These are phyloP conservation scores for Deilephila porcellus DNA, from an alignment of 2,888 invertebrate species.

Conservation along the genomic window DNA sequence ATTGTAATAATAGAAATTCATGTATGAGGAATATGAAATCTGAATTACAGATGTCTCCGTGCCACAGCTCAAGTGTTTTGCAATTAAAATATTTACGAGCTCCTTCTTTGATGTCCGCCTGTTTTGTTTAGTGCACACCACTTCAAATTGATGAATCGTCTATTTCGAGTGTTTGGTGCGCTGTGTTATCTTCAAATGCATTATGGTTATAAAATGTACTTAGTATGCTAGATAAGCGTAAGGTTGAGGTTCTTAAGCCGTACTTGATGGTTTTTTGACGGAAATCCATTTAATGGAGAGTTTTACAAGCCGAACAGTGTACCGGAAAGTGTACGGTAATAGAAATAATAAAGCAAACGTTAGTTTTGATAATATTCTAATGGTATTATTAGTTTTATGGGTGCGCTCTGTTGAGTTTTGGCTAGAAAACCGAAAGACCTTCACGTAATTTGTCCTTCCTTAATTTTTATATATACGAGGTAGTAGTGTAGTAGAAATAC, in stretches of 20 bases:
- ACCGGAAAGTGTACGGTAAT: background rate
- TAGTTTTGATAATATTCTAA: no score
- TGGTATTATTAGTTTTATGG: no score
- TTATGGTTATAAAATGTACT: slow-evolving; percentile 59
- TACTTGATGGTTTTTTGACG: background rate
- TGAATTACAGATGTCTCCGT: slow-evolving; percentile 46
- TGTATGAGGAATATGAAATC: slow-evolving; percentile 38
- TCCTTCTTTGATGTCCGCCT: slow-evolving; percentile 54
- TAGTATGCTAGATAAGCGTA: slow-evolving; percentile 39
- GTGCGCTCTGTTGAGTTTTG: no score
- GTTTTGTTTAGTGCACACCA: slow-evolving; percentile 50
- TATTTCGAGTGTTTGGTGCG: slow-evolving; percentile 60
- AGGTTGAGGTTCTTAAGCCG: slow-evolving; percentile 1
- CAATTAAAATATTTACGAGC: slow-evolving; percentile 68
- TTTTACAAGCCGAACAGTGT: background rate
- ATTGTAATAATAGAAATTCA: slow-evolving; percentile 41
- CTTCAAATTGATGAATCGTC: slow-evolving; percentile 68
- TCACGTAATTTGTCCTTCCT: no score
- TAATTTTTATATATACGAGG: no score
- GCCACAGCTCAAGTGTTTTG: slow-evolving; percentile 48
- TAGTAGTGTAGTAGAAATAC: no score
- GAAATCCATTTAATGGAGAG: background rate
- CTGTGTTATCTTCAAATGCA: slow-evolving; percentile 61
- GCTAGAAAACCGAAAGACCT: no score
- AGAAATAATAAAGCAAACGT: background rate